phyloP scores from a whole-genome alignment of 2,888 invertebrate species.

The Clusia tigrina region DNA sequence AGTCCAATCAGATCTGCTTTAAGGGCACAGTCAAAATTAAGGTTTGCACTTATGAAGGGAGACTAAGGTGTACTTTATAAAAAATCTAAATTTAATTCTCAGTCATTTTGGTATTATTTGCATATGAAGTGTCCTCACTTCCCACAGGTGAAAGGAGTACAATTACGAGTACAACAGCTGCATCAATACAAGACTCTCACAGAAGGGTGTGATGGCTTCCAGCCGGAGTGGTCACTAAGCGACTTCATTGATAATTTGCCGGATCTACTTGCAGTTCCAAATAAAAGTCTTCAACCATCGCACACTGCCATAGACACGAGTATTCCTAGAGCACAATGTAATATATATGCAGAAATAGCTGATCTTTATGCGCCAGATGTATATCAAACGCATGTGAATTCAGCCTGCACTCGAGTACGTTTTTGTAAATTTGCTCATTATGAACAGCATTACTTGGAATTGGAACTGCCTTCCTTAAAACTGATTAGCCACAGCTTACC shows the following conservation, averaged over 20 bases:
- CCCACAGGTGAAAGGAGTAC: conserved; percentile 41
- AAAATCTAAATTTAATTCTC: background rate
- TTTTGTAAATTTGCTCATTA: conserved; percentile 50
- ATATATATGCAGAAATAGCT: conserved; percentile 49
- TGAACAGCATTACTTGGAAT: conserved; percentile 52
- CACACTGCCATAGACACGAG: too few relatives aligned
- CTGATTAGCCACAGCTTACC: conserved; percentile 56
- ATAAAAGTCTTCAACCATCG: background rate
- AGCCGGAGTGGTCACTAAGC: conserved; percentile 41
- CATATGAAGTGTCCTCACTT: conserved; percentile 47
- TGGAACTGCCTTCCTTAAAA: conserved; percentile 42
- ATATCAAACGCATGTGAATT: conserved; percentile 48
- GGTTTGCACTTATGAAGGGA: background rate
- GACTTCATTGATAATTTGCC: conserved; percentile 45
- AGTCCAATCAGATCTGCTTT: background rate
- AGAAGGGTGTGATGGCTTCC: conserved; percentile 28
- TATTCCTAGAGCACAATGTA: background rate
- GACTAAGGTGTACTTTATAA: background rate
- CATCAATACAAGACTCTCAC: conserved; percentile 37
- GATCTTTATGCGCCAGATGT: conserved; percentile 41
- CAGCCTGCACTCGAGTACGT: conserved; percentile 41
- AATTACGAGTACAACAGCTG: conserved; percentile 40
- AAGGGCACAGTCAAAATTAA: background rate
- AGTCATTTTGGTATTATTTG: conserved; percentile 42
- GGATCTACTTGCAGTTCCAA: background rate